phyloP scores from a whole-genome alignment of 2,113 vertebrate genomes.

The Acinonyx jubatus region DNA sequence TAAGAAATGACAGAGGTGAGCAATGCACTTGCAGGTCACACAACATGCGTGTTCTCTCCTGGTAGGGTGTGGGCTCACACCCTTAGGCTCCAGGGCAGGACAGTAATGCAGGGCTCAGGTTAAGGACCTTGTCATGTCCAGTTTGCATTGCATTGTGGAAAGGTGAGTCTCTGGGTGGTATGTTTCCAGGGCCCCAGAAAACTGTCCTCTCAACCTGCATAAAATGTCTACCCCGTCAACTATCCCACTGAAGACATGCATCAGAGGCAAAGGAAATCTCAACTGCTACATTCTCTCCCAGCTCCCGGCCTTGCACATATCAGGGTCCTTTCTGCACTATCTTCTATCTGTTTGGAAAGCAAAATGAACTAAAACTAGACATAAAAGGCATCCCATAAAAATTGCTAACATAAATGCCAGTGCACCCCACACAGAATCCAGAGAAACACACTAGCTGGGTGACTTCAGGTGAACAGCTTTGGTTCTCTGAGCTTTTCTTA shows the following conservation, averaged over 20 bases:
- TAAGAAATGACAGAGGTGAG: background rate
- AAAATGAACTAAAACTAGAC: background rate
- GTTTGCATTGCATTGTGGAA: background rate
- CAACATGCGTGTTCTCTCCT: background rate
- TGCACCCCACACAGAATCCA: background rate
- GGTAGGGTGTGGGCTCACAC: background rate
- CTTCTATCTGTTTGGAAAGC: background rate
- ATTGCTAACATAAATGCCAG: background rate
- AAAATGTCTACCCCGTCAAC: background rate
- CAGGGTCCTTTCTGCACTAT: background rate
- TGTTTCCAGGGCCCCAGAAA: background rate
- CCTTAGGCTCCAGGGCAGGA: fast-evolving
- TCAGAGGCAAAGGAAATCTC: background rate
- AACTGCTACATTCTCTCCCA: fast-evolving
- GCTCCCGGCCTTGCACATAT: background rate
- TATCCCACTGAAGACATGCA: background rate
- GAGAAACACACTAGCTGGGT: background rate
- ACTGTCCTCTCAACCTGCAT: background rate
- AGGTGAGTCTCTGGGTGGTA: background rate
- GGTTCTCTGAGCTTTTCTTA: no score
- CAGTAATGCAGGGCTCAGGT: background rate
- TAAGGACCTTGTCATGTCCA: background rate
- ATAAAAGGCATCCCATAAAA: background rate
- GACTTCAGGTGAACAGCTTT: background rate
- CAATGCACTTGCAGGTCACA: background rate